Base-by-base conservation (phyloP, 2,113 vertebrate genomes). In the Psophia crepitans region DNA sequence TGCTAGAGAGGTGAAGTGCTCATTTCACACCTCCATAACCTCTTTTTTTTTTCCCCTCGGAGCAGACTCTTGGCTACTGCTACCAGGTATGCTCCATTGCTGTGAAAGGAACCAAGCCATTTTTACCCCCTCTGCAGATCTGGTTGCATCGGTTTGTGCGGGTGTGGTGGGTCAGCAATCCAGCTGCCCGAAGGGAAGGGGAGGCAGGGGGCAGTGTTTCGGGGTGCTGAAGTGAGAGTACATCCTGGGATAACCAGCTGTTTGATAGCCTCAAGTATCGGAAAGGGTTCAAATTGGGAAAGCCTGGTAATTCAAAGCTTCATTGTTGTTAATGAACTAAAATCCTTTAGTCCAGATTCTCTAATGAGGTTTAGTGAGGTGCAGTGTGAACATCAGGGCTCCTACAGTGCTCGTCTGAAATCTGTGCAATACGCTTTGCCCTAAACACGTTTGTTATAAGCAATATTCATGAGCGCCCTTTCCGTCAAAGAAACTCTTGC, bases 61-160 rank as follows among this genome's bases (percentile, higher is more conserved):
- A 79, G 81, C 81, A 79, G 84, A 19, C 57, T 75, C 65, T 30
- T 87, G 86, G 69, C 94, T 82, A 1, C 84, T 41, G 44, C 66
- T 78, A 48, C 30, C 64, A 77, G 82, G 19, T 63, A 14, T 77
- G 54, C 68, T 68, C 83, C 69, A 3, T 49, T 87, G 92, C 89
- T 94, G 87, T 89, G 87, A 92, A 90, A 96, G 96, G 96, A 97
- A 89, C 91, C 86, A 95, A 96, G 96, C 95, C 95, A 97, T 97
- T 70, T 33, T 33, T 75, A 53, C 74, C 65, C 48, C 46, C 74
- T 76, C 33, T 46, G 82, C 83, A 64, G 65, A 49, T 80, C 90
- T 80, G 48, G 0, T 23, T 75, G 92, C 44, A 1, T 68, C 6
- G 0, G 6, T 64, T n/a, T 56, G 43, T 53, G 63, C 80, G 14